A percentile compares a stretch with the other conserved stretches of the same genome.
Conservation (phyloP, 1,140 invertebrate genomes). For the Gerris buenoi region DNA sequence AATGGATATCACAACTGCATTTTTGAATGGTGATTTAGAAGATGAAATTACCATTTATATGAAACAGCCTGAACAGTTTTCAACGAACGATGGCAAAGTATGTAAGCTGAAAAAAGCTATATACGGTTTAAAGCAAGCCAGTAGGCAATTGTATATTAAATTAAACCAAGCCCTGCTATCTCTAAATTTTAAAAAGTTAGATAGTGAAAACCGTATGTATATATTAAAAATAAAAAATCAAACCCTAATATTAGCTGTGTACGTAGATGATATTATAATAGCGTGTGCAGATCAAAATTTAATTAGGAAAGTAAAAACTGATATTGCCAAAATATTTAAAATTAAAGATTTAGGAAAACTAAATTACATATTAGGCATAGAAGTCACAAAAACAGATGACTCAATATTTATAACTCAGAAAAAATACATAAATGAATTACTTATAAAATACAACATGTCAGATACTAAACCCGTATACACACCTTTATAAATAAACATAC, state of each 20-base stretch:
- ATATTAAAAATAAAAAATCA: not conserved
- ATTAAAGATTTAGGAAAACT: not conserved
- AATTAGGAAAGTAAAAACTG: not conserved
- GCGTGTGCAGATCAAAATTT: not conserved
- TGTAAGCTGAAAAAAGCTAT: not conserved
- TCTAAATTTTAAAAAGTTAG: not conserved
- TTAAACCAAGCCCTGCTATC: not conserved
- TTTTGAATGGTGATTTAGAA: conserved; percentile 29
- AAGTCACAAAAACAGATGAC: not conserved
- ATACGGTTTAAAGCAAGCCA: not conserved
- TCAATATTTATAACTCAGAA: not conserved
- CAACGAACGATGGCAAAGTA: not conserved
- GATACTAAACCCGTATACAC: not conserved
- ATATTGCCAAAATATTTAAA: not conserved
- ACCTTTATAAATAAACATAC: not conserved
- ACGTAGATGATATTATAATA: conserved; percentile 3
- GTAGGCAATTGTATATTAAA: not conserved
- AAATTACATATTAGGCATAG: not conserved
- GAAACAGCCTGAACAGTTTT: conserved; percentile 20
- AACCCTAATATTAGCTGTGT: not conserved
- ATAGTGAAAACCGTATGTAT: not conserved
- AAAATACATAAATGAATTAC: not conserved
- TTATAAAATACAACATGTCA: not conserved
- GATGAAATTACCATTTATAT: conserved; percentile 31
- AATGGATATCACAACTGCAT: conserved; percentile 25